Evolutionary conservation across 1,140 invertebrate species (phyloP).

Genomic region (Cephus cinctus): DNA sequence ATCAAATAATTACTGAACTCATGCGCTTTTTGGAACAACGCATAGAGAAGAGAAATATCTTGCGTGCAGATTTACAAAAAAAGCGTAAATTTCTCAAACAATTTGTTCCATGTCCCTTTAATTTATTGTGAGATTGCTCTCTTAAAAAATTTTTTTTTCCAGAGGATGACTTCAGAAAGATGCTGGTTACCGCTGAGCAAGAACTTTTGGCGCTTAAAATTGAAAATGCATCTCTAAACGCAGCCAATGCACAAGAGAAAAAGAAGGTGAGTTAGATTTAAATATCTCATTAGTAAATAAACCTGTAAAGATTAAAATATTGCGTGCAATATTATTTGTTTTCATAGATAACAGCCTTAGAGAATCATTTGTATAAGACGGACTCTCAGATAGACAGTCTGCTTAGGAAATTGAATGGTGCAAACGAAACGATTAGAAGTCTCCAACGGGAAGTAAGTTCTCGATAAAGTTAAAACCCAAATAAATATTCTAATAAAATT

Average conservation of each 20-base stretch:
- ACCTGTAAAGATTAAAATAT: conserved; percentile 7
- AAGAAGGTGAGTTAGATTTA: conserved; percentile 46
- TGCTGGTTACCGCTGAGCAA: conserved; percentile 66
- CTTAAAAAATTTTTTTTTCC: conserved; percentile 27
- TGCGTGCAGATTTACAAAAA: conserved; percentile 52
- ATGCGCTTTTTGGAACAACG: conserved; percentile 71
- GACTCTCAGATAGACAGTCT: conserved; percentile 49
- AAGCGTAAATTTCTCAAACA: conserved; percentile 46
- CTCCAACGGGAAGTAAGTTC: conserved; percentile 50
- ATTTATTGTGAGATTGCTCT: conserved; percentile 8
- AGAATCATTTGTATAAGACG: conserved; percentile 48
- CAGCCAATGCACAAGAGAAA: conserved; percentile 63
- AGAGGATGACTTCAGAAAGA: conserved; percentile 66
- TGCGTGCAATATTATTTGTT: conserved; percentile 2
- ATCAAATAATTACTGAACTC: conserved; percentile 64
- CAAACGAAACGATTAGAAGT: conserved; percentile 51
- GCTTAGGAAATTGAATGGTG: conserved; percentile 49
- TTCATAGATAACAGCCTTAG: conserved; percentile 49
- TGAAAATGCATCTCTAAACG: conserved; percentile 64
- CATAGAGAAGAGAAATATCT: conserved; percentile 61
- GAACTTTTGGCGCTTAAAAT: conserved; percentile 65
- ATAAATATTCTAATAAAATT: not conserved
- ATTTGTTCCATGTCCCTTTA: not conserved
- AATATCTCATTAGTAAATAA: not conserved
- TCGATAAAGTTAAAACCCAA: too few relatives aligned